phyloP scores from a whole-genome alignment of 1,140 invertebrate genomes.

The Scaptomyza hsui region DNA sequence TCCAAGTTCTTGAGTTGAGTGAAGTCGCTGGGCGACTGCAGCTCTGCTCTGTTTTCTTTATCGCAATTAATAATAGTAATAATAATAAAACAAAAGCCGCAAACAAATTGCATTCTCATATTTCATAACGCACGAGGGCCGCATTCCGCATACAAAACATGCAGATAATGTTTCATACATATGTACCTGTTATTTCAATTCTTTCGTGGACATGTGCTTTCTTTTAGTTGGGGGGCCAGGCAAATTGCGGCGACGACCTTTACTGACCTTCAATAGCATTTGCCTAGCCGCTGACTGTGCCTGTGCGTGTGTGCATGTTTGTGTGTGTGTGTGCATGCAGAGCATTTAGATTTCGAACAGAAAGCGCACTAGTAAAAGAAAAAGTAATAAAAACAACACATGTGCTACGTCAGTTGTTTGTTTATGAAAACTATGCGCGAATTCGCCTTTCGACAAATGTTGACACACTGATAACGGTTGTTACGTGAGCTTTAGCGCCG shows the following conservation, averaged over 20 bases:
- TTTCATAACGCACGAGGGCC: constrained; percentile 56
- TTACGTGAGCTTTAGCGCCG: constrained; percentile 46
- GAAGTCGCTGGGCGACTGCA: constrained; percentile 12
- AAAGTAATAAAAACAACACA: not conserved
- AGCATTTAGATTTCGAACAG: constrained; percentile 46
- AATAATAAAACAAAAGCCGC: constrained; percentile 27
- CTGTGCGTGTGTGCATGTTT: constrained; percentile 16
- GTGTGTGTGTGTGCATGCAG: constrained; percentile 28
- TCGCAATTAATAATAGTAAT: constrained; percentile 36
- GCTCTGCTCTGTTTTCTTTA: constrained; percentile 22
- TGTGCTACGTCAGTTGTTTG: constrained; percentile 57
- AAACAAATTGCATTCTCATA: constrained; percentile 48
- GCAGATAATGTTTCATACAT: constrained; percentile 43
- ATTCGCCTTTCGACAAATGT: constrained; percentile 36
- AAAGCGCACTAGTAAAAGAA: constrained; percentile 39
- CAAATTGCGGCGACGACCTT: constrained; percentile 71
- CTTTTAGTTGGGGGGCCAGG: constrained; percentile 13
- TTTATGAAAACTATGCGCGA: constrained; percentile 71
- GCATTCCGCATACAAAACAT: constrained; percentile 47
- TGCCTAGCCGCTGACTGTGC: constrained; percentile 36
- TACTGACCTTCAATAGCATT: constrained; percentile 78
- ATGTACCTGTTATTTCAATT: constrained; percentile 16
- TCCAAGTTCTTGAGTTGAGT: constrained; percentile 19
- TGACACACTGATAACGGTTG: constrained; percentile 62
- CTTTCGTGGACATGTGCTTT: constrained; percentile 27